A percentile compares a stretch with the other conserved stretches of the same genome.
phyloP scores from a whole-genome alignment of 2,888 invertebrate species.

The Exocentrus adspersus region DNA sequence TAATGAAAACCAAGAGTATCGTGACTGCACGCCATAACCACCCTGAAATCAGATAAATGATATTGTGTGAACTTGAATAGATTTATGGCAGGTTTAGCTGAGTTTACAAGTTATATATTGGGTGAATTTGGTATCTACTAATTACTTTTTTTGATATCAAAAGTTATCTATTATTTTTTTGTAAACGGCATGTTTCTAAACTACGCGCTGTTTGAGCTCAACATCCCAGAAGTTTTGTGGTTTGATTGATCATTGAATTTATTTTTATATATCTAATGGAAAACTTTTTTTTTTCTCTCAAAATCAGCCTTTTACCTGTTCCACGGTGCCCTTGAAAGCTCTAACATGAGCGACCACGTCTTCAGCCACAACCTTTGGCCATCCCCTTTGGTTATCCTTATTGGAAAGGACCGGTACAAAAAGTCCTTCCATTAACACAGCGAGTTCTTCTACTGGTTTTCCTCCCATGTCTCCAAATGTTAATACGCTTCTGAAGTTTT shows the following conservation, averaged over 20 bases:
- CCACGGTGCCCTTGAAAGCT: constrained; percentile 75
- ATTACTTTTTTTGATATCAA: not conserved
- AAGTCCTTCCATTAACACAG: constrained; percentile 73
- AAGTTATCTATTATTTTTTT: too few species aligned
- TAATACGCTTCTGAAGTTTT: constrained; percentile 67
- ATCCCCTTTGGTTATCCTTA: constrained; percentile 74
- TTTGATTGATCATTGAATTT: too few species aligned
- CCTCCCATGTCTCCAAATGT: constrained; percentile 79
- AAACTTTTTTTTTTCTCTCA: too few species aligned
- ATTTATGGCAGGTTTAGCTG: not conserved
- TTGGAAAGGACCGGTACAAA: constrained; percentile 79
- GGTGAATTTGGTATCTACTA: not conserved
- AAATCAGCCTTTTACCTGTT: constrained; percentile 64
- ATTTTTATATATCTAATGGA: too few species aligned
- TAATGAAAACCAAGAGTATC: not conserved
- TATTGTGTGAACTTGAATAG: not conserved
- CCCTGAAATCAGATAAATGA: not conserved
- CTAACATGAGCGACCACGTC: constrained; percentile 78
- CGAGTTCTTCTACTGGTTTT: constrained; percentile 73
- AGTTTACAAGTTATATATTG: not conserved
- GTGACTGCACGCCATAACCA: not conserved
- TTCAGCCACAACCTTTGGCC: constrained; percentile 78
- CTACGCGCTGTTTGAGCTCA: not conserved
- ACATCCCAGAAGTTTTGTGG: too few species aligned
- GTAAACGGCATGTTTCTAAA: too few species aligned